Evolutionary conservation across 2,888 invertebrate genomes (phyloP).

Genomic region (Alloscopus bannaensis): DNA sequence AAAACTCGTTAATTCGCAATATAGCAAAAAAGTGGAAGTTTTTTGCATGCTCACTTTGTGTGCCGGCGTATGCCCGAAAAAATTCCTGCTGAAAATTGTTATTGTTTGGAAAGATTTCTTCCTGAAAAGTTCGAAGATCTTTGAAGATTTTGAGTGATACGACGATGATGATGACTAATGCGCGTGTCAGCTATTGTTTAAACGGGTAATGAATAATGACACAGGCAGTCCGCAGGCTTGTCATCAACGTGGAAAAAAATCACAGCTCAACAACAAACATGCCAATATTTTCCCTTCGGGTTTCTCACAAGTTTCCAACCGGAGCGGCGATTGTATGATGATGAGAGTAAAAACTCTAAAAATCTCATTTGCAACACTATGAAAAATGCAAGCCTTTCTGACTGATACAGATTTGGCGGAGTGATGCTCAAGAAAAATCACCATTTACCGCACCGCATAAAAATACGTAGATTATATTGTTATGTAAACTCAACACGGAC

Average conservation of each 20-base stretch:
- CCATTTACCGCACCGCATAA: slow-evolving; percentile 11
- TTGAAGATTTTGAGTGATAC: background rate
- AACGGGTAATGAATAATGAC: slow-evolving; percentile 14
- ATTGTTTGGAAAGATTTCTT: no score
- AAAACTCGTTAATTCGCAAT: slow-evolving; percentile 36
- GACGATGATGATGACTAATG: slow-evolving; percentile 22
- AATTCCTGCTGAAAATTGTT: no score
- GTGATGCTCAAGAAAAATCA: slow-evolving; percentile 40
- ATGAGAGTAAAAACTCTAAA: no score
- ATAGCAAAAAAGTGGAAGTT: slow-evolving; percentile 2
- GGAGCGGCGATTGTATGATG: no score
- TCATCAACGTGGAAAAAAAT: background rate
- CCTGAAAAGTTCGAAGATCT: slow-evolving; percentile 19
- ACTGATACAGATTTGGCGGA: no score
- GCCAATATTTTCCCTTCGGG: no score
- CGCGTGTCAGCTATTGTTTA: slow-evolving; percentile 29
- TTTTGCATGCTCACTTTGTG: slow-evolving; percentile 7
- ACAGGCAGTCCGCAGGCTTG: background rate
- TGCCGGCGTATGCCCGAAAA: background rate
- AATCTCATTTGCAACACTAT: no score
- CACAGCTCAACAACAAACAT: no score
- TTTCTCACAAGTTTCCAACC: no score
- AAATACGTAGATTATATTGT: background rate
- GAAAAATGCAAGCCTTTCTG: no score
- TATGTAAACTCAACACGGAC: background rate